These are phyloP conservation scores for Acleris laterana DNA, from an alignment of 2,888 invertebrate species.

Conservation along the genomic window DNA sequence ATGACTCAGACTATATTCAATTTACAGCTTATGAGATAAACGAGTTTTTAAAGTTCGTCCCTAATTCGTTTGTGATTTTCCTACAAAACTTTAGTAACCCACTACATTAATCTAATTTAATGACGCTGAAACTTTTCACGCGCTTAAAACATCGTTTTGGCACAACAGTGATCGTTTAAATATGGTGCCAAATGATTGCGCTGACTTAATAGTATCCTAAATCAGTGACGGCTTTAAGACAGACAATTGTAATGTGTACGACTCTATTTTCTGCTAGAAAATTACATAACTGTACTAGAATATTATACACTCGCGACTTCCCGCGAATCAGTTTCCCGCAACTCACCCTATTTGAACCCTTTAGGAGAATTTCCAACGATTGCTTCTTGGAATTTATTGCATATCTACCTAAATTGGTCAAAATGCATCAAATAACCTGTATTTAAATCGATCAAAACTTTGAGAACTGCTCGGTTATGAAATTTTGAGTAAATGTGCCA, in stretches of 20 bases:
- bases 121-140: conserved; percentile 24
- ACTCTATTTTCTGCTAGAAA: conserved; percentile 7
- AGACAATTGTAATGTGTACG: conserved; percentile 15
- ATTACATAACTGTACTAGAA: not conserved
- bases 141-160: conserved; percentile 22
- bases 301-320: too few relatives aligned
- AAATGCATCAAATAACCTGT: too few relatives aligned
- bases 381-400: too few relatives aligned
- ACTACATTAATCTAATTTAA: conserved; percentile 25
- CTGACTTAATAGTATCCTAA: conserved; percentile 31
- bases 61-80: not conserved
- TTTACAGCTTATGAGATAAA: not conserved
- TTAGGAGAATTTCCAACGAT: too few relatives aligned
- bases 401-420: too few relatives aligned
- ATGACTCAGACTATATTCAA: too few relatives aligned
- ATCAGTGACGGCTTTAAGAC: conserved; percentile 16
- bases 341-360: too few relatives aligned
- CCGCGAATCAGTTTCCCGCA: too few relatives aligned
- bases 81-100: not conserved
- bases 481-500: too few relatives aligned
- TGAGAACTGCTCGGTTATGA: too few relatives aligned
- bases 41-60: not conserved
- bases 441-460: too few relatives aligned
- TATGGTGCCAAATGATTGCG: conserved; percentile 32
- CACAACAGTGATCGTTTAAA: conserved; percentile 29